Conservation (phyloP, 2,888 invertebrate genomes). For the Trichogramma evanescens region DNA sequence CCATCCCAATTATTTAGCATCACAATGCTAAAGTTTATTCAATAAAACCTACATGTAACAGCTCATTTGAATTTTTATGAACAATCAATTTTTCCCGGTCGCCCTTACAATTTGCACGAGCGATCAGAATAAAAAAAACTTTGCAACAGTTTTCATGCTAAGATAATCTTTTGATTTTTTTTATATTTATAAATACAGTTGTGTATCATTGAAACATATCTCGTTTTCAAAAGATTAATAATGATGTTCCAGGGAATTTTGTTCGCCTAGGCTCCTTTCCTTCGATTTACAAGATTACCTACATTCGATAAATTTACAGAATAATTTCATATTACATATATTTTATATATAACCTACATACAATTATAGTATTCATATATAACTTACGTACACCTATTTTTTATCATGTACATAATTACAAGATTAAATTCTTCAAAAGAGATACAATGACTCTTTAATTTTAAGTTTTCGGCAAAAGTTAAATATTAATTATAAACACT, state of each 20-base stretch:
- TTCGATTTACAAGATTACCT: neutral
- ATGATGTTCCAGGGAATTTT: neutral
- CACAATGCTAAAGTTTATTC: neutral
- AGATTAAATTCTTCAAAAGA: slow-evolving; percentile 10
- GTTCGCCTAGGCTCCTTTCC: neutral
- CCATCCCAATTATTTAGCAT: neutral
- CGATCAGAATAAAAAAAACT: neutral
- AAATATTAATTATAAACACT: too few relatives aligned
- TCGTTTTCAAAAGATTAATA: too few relatives aligned
- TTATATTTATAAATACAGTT: neutral
- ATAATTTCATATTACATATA: slow-evolving; percentile 7
- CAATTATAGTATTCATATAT: slow-evolving; percentile 16
- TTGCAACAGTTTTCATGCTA: neutral
- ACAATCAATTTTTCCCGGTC: slow-evolving; percentile 3
- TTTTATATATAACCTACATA: slow-evolving; percentile 5
- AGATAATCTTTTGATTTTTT: neutral
- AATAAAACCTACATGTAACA: slow-evolving; percentile 9
- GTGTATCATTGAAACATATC: too few relatives aligned
- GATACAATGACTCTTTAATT: slow-evolving; percentile 7
- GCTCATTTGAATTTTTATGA: neutral
- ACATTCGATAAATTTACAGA: too few relatives aligned
- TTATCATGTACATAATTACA: slow-evolving; percentile 21
- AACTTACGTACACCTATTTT: slow-evolving; percentile 5
- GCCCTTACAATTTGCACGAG: neutral
- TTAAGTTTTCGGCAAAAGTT: too few relatives aligned